Evolutionary conservation across 2,113 vertebrate species (phyloP), one percentile per base, ranked within the genome.

Genomic region (Psittacula cyanocephala): DNA sequence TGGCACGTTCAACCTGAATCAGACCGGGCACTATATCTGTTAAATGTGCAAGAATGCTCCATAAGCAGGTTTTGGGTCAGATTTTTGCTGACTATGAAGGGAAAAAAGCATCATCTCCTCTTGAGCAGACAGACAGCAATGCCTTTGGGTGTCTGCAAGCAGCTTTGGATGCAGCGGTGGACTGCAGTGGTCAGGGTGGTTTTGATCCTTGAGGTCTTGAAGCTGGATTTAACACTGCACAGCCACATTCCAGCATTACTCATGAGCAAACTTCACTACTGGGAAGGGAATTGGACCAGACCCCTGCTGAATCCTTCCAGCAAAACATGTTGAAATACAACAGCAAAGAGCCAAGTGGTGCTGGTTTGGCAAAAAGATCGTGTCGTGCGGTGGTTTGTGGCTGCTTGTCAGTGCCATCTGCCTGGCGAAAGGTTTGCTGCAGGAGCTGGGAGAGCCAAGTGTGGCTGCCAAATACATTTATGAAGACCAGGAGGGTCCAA

Each of bases 351-450:
- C 28, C 35, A 55, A 41, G 23, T 22, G 12, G 31, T 35, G 23
- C 35, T 5, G 4, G 24, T 55, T 28, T 33, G 33, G 69, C 20
- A 67, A 74, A 59, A 65, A 17, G 11, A 4, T 3, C 2, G 1
- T 3, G 7, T 6, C 0, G 5, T 1, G 4, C 17, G 64, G 33
- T 53, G 65, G 9, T 23, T 20, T 28, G 64, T 5, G 39, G 65
- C 80, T 49, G 57, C 41, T 17, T 29, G 29, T 57, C 41, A 11
- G 35, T 8, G 25, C 47, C 49, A 17, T 17, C 49, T 9, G 67
- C 65, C 57, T 17, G 19, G 71, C 1, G 2, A 44, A 37, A 44
- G 49, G 7, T 52, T 7, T 33, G 53, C 44, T 49, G 62, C 17
- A 33, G 19, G 69, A 28, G 55, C 47, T 24, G 6, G 63, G n/a